Evolutionary conservation across 2,888 invertebrate species (phyloP), one percentile per base, ranked within the genome.

Genomic region (Drosophila austrosaltans): DNA sequence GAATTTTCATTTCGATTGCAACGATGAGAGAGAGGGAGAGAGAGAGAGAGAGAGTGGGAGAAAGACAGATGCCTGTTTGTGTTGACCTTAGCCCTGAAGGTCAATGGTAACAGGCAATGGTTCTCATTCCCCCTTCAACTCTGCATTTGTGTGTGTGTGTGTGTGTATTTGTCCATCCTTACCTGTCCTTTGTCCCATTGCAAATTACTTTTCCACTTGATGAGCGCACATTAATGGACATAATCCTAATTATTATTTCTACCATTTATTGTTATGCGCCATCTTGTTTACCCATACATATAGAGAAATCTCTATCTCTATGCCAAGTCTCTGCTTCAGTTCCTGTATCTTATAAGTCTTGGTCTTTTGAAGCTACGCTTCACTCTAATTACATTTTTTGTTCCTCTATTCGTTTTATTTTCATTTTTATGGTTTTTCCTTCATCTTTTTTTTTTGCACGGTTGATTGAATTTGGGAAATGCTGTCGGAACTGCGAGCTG

Each of bases 401-500:
- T 48, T 48, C 22, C 10, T 22, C 8, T 48, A 22, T 22, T 3
- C 22, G 22, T 48, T 48, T 48, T 48, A 25, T 48, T 25, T 48
- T 4, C 25, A 25, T 48, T 48, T 48, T 48, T 48, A 48, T 48
- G 48, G 22, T 48, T 48, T 48, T 48, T 10, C 48, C 48, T 48
- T 48, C 40, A 40, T 22, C 53, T 28, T 67, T 78, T 76, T 75
- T 16, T 16, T 16, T 16, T 16, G 60, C 78, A 81, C 75, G 74
- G 75, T 56, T 88, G 87, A 85, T 88, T 85, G 84, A 79, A 87
- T 87, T 88, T 84, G 63, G 71, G 48, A 75, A 73, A 83, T 75
- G 78, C 78, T 70, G 53, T 72, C 65, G 72, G 66, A 62, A 63
- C 66, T 66, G 66, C 25, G 16, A 16, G 16, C 16, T 7, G 42